Evolutionary conservation across 2,888 invertebrate genomes (phyloP).

Genomic region (Melanargia galathea): DNA sequence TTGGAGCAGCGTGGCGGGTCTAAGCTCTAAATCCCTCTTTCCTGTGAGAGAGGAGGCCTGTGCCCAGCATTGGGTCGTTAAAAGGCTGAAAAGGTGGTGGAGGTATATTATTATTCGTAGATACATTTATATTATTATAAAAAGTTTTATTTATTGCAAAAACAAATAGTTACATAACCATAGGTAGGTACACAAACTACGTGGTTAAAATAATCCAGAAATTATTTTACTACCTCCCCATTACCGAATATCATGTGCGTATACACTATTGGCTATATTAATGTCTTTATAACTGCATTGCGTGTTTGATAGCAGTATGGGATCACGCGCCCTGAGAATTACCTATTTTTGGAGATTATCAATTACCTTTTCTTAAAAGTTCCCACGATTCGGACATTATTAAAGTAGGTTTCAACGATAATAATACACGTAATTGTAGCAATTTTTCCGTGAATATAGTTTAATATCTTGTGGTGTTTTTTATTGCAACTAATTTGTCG

Average conservation of each 20-base stretch:
- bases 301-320: conserved; percentile 66
- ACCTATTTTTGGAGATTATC: conserved; percentile 42
- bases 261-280: conserved; percentile 54
- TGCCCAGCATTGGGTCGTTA: too few relatives aligned
- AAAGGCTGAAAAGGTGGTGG: too few relatives aligned
- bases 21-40: too few relatives aligned
- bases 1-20: too few relatives aligned
- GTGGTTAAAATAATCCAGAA: conserved; percentile 28
- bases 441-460: background rate
- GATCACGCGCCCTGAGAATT: conserved; percentile 61
- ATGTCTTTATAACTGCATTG: conserved; percentile 74
- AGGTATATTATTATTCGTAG: too few relatives aligned
- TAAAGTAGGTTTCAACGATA: background rate
- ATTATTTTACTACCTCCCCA: conserved; percentile 43
- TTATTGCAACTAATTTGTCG: too few relatives aligned
- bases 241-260: conserved; percentile 59
- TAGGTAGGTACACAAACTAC: background rate
- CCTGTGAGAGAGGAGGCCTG: too few relatives aligned
- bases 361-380: conserved; percentile 37
- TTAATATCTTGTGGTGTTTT: background rate
- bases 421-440: background rate
- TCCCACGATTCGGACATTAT: conserved; percentile 22
- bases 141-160: too few relatives aligned
- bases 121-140: conserved; percentile 4
- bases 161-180: background rate